A percentile compares a stretch with the other conserved stretches of the same genome.
These are phyloP conservation scores for Lasioglossum villosulum DNA, from an alignment of 2,888 invertebrate species.

Conservation along the genomic window DNA sequence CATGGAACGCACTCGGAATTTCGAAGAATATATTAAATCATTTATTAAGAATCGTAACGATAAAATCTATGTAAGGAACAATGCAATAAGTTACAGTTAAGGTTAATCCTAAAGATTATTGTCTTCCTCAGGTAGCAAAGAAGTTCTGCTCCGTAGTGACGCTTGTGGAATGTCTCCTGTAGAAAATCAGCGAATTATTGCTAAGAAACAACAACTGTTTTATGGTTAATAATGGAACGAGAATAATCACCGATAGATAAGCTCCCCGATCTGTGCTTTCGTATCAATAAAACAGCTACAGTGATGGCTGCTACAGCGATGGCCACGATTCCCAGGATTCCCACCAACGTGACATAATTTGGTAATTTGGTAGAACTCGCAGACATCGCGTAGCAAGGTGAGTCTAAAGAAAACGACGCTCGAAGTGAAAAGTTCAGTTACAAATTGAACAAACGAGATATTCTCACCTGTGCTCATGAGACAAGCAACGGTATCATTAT, in stretches of 20 bases:
- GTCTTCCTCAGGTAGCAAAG: neutral
- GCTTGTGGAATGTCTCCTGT: neutral
- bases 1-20: neutral
- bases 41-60: constrained; percentile 3
- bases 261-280: neutral
- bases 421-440: neutral
- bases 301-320: neutral
- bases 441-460: neutral
- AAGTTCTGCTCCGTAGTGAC: constrained; percentile 18
- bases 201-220: neutral
- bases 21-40: neutral
- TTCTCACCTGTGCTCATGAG: constrained; percentile 48
- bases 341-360: constrained; percentile 8
- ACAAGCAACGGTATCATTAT: constrained; percentile 31
- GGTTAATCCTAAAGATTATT: constrained; percentile 9
- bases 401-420: constrained; percentile 4
- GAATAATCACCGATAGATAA: constrained; percentile 30
- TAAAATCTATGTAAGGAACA: neutral
- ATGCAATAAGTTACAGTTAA: neutral
- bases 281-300: constrained; percentile 24
- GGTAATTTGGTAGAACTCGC: neutral
- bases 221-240: neutral
- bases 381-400: neutral
- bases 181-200: neutral
- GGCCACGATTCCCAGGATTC: constrained; percentile 27